Percentiles rank a stretch among this genome's conserved stretches.
These are phyloP conservation scores for Aphis craccivora DNA, from an alignment of 1,140 invertebrate genomes.

Conservation along the genomic window DNA sequence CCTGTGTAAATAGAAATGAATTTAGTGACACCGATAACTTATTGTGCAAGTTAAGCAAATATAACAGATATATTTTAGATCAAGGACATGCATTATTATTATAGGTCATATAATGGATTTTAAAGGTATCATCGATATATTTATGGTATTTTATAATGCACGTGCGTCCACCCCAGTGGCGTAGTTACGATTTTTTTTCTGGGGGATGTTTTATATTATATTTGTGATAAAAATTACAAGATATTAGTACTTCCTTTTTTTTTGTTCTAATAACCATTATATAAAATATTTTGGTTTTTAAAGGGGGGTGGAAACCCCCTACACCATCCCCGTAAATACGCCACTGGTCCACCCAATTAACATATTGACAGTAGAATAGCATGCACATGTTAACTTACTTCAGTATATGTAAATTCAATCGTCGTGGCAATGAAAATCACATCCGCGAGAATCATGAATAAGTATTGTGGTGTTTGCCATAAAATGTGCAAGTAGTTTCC, in stretches of 20 bases:
- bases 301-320: no score
- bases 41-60: neutral
- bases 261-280: no score
- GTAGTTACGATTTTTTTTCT: no score
- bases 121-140: neutral
- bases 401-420: constrained; percentile 74
- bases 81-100: neutral
- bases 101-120: neutral
- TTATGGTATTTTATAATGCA: neutral
- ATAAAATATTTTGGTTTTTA: no score
- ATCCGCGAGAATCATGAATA: constrained; percentile 72
- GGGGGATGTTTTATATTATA: no score
- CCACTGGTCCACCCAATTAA: neutral
- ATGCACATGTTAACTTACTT: constrained; percentile 64
- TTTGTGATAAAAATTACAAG: no score
- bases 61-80: neutral
- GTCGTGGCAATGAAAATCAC: constrained; percentile 74
- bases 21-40: neutral
- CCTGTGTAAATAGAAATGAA: constrained; percentile 63
- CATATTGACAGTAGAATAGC: neutral
- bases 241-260: no score
- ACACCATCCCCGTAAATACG: no score
- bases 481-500: constrained; percentile 68
- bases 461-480: constrained; percentile 73
- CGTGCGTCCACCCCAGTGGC: neutral